phyloP scores from a whole-genome alignment of 2,888 invertebrate species.

The Drosophila monieri region DNA sequence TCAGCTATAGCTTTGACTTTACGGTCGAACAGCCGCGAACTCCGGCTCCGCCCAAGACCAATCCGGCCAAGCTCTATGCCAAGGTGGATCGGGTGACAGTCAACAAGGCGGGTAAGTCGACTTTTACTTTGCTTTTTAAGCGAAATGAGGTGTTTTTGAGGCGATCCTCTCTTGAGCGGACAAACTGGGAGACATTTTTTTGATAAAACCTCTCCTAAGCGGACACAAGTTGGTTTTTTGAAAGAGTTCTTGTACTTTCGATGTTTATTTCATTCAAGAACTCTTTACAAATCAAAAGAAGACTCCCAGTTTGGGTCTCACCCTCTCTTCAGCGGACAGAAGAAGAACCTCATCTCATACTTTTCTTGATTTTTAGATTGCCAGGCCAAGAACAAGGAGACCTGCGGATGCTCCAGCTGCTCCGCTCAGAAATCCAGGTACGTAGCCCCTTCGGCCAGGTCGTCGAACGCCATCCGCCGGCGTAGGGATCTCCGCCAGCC shows the following conservation, averaged over 20 bases:
- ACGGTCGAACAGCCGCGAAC: conserved; percentile 78
- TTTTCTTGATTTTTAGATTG: conserved; percentile 60
- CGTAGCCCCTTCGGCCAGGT: conserved; percentile 58
- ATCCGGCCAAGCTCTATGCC: conserved; percentile 67
- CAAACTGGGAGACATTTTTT: neutral
- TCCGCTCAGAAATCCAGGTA: conserved; percentile 72
- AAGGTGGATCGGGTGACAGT: conserved; percentile 74
- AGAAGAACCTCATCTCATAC: neutral
- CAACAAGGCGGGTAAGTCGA: conserved; percentile 71
- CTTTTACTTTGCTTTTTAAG: neutral
- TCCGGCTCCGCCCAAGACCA: conserved; percentile 48
- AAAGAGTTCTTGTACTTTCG: too few species aligned
- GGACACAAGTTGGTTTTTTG: neutral
- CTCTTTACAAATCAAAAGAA: neutral
- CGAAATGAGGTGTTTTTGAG: neutral
- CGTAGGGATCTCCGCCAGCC: conserved; percentile 69
- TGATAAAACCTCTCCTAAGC: neutral
- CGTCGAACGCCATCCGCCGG: conserved; percentile 67
- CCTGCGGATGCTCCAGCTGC: conserved; percentile 65
- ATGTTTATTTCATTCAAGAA: too few species aligned
- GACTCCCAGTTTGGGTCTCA: accelerated
- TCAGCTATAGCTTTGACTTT: conserved; percentile 80
- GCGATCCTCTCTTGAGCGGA: neutral
- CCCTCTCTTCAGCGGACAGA: neutral
- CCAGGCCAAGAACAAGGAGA: conserved; percentile 41